Percentiles rank a stretch among this genome's conserved stretches.
phyloP scores from a whole-genome alignment of 2,797 vertebrate species.

The Fundulus diaphanus region DNA sequence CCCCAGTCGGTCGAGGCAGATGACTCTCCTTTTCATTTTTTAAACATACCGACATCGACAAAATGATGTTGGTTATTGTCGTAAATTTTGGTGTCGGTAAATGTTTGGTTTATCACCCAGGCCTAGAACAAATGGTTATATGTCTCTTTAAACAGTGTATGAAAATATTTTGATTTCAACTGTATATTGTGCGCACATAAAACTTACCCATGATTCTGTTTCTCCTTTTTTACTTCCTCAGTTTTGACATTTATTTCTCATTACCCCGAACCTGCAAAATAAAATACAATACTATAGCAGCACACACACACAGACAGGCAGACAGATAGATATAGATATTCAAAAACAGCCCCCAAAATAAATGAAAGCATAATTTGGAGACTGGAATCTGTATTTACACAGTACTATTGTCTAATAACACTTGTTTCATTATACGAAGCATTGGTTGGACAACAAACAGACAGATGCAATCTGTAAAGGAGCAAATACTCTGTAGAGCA shows the following conservation, averaged over 20 bases:
- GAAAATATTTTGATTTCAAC: neutral
- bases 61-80: no score
- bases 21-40: no score
- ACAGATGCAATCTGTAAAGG: neutral
- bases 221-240: conserved; percentile 2
- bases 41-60: no score
- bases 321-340: no score
- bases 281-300: neutral
- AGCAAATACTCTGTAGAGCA: neutral
- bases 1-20: no score
- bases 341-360: no score
- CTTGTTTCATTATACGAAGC: neutral
- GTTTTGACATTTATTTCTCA: neutral
- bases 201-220: conserved; percentile 53
- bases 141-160: neutral
- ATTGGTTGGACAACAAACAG: neutral
- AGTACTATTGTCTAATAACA: neutral
- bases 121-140: neutral
- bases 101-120: no score
- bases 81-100: no score
- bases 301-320: no score
- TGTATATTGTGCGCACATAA: neutral
- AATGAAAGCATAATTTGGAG: neutral
- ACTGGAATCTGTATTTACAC: neutral
- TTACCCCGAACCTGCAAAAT: conserved; percentile 33